Evolutionary conservation across 2,113 vertebrate species (phyloP), one percentile per base, ranked within the genome.

Genomic region (Clinocottus analis): DNA sequence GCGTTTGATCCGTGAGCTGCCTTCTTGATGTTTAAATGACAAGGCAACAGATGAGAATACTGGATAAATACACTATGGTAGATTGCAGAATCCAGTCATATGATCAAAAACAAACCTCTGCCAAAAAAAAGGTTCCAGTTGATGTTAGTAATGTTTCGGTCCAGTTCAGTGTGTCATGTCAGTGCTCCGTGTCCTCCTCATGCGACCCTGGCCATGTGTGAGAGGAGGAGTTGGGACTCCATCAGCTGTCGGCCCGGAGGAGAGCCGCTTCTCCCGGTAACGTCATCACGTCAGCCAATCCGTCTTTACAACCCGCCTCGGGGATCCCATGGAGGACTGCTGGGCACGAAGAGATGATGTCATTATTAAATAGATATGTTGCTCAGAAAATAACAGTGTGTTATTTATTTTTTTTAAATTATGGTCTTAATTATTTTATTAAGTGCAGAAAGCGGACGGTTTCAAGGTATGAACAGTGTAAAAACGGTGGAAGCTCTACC

Each of bases 201-300:
- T 86, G 62, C 39, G 71, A 87, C 83, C 79, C 83, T 29, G n/a
- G 66, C 68, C 37, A 75, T 69, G 82, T 73, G 80, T 41, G 55
- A 60, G 84, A 91, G 86, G 86, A 86, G 87, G 84, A 90, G 88
- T 84, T 77, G 83, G 83, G 86, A 89, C 85, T 87, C 91, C 88
- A 93, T 94, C 94, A 95, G 89, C 91, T 93, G 90, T 88, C 83
- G 77, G 77, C 81, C 89, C 49, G 66, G 84, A 87, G 88, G 86
- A 92, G 91, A 77, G 81, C 84, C 41, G 75, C 85, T 89, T 87
- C 89, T 69, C 90, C 88, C 43, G 72, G 90, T 80, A 86, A 93
- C 86, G 80, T 94, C 93, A 94, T 94, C 75, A 81, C 87, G 79
- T 92, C 88, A 90, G 78, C 87, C 70, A 64, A 77, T 77, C 85